A percentile compares a stretch with the other conserved stretches of the same genome.
Evolutionary conservation across 2,888 invertebrate species (phyloP).

Genomic region (Heterodera filipjevi): DNA sequence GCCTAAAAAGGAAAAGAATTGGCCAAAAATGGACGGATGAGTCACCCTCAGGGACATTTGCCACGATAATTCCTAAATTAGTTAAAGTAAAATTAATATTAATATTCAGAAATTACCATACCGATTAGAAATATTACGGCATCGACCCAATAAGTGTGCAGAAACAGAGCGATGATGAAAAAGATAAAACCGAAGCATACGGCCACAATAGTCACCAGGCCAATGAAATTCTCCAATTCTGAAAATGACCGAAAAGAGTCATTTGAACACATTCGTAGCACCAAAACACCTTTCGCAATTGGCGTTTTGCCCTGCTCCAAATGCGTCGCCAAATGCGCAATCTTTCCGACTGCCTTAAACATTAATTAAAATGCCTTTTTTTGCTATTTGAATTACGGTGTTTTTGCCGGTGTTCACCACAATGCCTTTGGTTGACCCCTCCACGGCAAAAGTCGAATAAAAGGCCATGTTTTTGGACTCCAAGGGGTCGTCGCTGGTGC

Average conservation of each 20-base stretch:
- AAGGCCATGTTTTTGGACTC: constrained; percentile 69
- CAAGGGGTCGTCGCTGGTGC: constrained; percentile 68
- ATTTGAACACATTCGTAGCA: neutral
- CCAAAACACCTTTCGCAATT: constrained; percentile 83
- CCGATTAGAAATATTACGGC: constrained; percentile 97
- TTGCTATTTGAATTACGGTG: constrained; percentile 64
- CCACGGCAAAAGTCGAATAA: constrained; percentile 70
- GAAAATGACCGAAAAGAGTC: constrained; percentile 64
- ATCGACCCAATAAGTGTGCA: constrained; percentile 91
- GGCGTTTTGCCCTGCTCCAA: constrained; percentile 86
- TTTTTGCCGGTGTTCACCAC: constrained; percentile 75
- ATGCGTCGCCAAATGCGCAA: constrained; percentile 77
- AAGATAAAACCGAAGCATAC: constrained; percentile 79
- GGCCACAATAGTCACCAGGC: constrained; percentile 63
- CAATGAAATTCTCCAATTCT: constrained; percentile 84
- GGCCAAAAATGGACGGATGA: neutral
- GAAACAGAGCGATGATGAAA: constrained; percentile 92
- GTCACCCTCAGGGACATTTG: constrained; percentile 97
- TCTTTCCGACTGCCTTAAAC: constrained; percentile 75
- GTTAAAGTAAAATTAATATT: neutral
- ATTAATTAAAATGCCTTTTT: neutral
- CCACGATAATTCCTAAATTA: constrained; percentile 85
- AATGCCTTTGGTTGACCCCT: constrained; percentile 71
- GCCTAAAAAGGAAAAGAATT: constrained; percentile 70
- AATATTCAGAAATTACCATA: neutral